These are phyloP conservation scores for Ispidina picta DNA, from an alignment of 2,797 vertebrate genomes.

Conservation along the genomic window DNA sequence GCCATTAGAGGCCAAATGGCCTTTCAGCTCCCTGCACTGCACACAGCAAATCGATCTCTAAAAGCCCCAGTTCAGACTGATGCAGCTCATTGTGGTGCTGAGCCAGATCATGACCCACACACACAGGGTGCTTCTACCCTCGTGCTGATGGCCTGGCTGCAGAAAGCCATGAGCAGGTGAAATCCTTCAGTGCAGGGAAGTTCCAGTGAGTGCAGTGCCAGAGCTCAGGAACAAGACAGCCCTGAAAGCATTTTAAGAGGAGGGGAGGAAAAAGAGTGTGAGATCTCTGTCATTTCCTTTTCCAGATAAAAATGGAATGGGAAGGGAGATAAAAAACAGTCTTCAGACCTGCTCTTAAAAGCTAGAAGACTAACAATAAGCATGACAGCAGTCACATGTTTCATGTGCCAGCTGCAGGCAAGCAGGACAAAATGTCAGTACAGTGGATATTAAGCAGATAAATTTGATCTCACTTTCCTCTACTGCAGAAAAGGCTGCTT, in stretches of 20 bases:
- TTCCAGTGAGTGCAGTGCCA: background rate
- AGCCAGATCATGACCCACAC: background rate
- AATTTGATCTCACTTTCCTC: background rate
- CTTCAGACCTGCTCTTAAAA: background rate
- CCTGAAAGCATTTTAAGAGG: background rate
- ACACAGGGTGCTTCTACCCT: background rate
- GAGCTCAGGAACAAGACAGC: background rate
- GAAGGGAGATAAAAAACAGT: background rate
- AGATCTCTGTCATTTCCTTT: background rate
- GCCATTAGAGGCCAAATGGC: background rate
- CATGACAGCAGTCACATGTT: background rate
- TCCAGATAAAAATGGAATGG: background rate
- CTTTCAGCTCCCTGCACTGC: background rate
- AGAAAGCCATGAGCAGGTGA: background rate
- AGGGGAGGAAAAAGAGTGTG: background rate
- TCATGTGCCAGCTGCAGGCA: background rate
- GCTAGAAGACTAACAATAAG: conserved; percentile 2
- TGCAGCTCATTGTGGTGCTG: background rate
- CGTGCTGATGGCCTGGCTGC: background rate
- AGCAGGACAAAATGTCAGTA: conserved; percentile 37
- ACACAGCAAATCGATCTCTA: background rate
- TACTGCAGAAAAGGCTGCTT: background rate
- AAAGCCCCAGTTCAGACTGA: background rate
- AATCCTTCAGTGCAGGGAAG: background rate
- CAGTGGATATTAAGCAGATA: background rate